Conservation (phyloP, 2,113 vertebrate genomes). For the Hymenochirus boettgeri region DNA sequence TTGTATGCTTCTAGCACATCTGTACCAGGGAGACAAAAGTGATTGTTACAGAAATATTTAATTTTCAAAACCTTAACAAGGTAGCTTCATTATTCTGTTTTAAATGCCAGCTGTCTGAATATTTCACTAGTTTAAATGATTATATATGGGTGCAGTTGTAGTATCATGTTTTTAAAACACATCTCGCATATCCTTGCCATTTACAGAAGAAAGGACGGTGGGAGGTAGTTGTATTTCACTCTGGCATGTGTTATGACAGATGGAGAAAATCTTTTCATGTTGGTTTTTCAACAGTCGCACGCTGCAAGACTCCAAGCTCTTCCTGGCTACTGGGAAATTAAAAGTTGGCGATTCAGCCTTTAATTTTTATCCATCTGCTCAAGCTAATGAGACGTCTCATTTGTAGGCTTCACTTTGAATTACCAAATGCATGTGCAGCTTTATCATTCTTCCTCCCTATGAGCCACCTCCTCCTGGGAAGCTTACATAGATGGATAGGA, state of each 20-base stretch:
- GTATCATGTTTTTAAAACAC: conserved; percentile 52
- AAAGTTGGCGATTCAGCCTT: conserved; percentile 79
- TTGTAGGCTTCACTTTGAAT: conserved; percentile 67
- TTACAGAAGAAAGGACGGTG: conserved; percentile 53
- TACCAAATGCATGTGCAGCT: conserved; percentile 62
- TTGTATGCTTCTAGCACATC: not conserved
- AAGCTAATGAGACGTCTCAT: conserved; percentile 73
- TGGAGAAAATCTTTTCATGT: conserved; percentile 70
- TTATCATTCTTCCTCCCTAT: conserved; percentile 57
- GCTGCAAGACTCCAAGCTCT: conserved; percentile 69
- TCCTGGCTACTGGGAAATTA: conserved; percentile 74
- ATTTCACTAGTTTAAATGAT: conserved; percentile 32
- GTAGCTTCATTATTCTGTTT: conserved; percentile 11
- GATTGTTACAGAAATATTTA: not conserved
- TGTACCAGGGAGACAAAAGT: not conserved
- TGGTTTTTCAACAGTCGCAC: conserved; percentile 68
- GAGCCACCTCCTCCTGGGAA: conserved; percentile 56
- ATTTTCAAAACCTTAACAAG: not conserved
- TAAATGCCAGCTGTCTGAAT: conserved; percentile 33
- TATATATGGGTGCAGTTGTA: conserved; percentile 43
- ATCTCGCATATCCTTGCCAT: conserved; percentile 48
- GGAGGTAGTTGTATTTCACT: conserved; percentile 59
- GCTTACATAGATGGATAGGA: conserved; percentile 54
- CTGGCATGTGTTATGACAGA: conserved; percentile 70
- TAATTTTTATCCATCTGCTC: conserved; percentile 86